A percentile compares a stretch with the other conserved stretches of the same genome.
phyloP scores from a whole-genome alignment of 2,888 invertebrate genomes.

The Mylabris sibirica region DNA sequence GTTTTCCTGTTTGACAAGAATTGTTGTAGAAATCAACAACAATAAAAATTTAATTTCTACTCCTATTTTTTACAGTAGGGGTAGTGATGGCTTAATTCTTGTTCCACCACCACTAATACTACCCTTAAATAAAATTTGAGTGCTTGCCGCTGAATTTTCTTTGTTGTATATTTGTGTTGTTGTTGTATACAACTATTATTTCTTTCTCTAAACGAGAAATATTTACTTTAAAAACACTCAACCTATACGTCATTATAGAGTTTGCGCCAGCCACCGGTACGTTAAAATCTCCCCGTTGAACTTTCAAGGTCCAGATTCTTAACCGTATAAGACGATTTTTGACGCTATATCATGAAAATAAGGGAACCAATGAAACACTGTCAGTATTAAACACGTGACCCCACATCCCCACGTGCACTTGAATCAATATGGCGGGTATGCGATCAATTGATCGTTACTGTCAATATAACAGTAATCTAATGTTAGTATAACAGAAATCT shows the following conservation, averaged over 20 bases:
- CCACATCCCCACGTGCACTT: too few species aligned
- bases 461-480: too few species aligned
- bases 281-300: too few species aligned
- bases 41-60: not conserved
- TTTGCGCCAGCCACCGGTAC: too few species aligned
- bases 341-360: too few species aligned
- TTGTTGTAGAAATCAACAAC: not conserved
- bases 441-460: too few species aligned
- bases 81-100: not conserved
- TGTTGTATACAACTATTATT: not conserved
- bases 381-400: too few species aligned
- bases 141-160: not conserved
- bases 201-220: not conserved
- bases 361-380: too few species aligned
- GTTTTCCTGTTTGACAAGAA: not conserved
- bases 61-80: not conserved
- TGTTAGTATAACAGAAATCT: too few species aligned
- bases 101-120: not conserved
- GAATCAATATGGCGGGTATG: too few species aligned
- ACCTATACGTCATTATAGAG: not conserved
- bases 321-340: too few species aligned
- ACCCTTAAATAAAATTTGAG: not conserved
- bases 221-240: conserved; percentile 5
- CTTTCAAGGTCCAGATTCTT: too few species aligned
- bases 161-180: not conserved